A percentile compares a stretch with the other conserved stretches of the same genome.
Conservation (phyloP, 2,888 invertebrate genomes). For the Sussaba pulchella region DNA sequence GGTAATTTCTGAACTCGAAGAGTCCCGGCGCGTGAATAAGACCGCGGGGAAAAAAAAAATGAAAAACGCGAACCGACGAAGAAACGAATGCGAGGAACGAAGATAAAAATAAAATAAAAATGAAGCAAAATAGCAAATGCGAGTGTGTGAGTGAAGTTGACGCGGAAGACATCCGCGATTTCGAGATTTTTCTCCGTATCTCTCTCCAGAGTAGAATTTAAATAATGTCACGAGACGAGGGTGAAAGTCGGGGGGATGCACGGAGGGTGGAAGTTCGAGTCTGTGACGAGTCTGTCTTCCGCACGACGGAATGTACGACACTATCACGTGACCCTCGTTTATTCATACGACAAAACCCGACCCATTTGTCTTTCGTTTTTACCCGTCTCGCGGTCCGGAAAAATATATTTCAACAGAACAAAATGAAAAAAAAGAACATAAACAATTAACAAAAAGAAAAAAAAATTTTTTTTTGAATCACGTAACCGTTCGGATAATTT, state of each 20-base stretch:
- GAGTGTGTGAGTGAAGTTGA: constrained; percentile 20
- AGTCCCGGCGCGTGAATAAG: constrained; percentile 8
- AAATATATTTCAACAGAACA: background rate
- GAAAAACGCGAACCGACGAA: no score
- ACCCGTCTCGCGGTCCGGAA: background rate
- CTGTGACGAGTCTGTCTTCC: background rate
- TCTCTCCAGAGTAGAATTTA: constrained; percentile 23
- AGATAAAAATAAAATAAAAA: background rate
- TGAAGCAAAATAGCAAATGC: background rate
- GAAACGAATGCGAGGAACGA: background rate
- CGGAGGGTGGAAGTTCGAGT: background rate
- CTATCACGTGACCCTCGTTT: constrained; percentile 20
- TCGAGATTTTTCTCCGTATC: constrained; percentile 1
- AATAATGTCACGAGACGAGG: constrained; percentile 10
- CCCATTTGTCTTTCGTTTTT: background rate
- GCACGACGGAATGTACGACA: background rate
- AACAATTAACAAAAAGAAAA: background rate
- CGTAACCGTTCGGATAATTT: constrained; percentile 6
- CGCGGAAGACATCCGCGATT: constrained; percentile 14
- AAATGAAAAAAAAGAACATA: background rate
- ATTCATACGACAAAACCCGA: constrained; percentile 1
- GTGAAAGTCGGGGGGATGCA: background rate
- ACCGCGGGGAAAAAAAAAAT: background rate
- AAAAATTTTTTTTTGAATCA: constrained; percentile 2
- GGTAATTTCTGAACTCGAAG: constrained; percentile 21